These are phyloP conservation scores for Parnassius apollo DNA, from an alignment of 2,888 invertebrate genomes.

Conservation along the genomic window DNA sequence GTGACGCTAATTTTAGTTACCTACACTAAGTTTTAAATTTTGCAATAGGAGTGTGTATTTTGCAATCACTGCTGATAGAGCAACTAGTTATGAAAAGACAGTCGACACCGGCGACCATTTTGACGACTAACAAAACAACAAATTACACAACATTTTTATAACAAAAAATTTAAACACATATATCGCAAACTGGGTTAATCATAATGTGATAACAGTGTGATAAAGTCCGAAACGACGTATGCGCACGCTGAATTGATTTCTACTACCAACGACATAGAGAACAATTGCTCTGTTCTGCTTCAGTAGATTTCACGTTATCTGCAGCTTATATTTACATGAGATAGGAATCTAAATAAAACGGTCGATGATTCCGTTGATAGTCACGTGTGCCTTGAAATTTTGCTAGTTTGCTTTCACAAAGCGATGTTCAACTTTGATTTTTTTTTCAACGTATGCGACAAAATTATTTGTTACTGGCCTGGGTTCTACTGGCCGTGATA, in stretches of 20 bases:
- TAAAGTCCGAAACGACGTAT: slow-evolving; percentile 28
- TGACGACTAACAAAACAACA: slow-evolving; percentile 53
- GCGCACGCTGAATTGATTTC: neutral
- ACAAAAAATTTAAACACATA: slow-evolving; percentile 53
- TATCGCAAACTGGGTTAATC: slow-evolving; percentile 60
- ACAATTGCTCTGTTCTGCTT: neutral
- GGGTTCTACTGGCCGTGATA: too few species aligned
- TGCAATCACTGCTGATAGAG: neutral
- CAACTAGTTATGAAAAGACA: slow-evolving; percentile 33
- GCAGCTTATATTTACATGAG: slow-evolving; percentile 11
- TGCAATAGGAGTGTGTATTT: slow-evolving; percentile 12
- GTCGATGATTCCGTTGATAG: slow-evolving; percentile 6
- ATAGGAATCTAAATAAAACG: slow-evolving; percentile 24
- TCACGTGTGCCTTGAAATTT: slow-evolving; percentile 14
- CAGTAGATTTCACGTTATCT: slow-evolving; percentile 17
- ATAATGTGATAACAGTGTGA: slow-evolving; percentile 56
- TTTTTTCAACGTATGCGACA: too few species aligned
- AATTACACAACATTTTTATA: slow-evolving; percentile 47
- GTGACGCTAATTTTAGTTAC: too few species aligned
- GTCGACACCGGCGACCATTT: slow-evolving; percentile 38
- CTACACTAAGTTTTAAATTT: neutral
- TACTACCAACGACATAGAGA: neutral
- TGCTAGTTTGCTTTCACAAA: slow-evolving; percentile 4
- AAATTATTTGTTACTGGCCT: too few species aligned
- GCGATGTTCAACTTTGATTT: too few species aligned